A percentile compares a stretch with the other conserved stretches of the same genome.
phyloP scores from a whole-genome alignment of 2,113 vertebrate genomes.

The Grammomys surdaster region DNA sequence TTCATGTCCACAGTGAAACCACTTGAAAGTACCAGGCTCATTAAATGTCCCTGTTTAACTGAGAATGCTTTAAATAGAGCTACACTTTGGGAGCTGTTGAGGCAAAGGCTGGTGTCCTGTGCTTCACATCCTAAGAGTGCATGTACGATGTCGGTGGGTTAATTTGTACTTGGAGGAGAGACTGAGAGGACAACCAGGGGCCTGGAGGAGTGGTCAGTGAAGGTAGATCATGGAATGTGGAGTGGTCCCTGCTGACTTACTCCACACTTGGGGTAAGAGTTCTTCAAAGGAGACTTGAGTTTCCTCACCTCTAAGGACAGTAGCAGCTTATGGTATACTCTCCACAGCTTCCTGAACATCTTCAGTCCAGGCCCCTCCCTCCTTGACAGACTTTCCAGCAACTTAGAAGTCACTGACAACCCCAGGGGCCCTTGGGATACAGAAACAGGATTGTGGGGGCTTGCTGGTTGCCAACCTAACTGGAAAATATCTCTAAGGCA shows the following conservation, averaged over 20 bases:
- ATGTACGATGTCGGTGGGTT: neutral
- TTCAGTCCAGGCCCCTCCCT: neutral
- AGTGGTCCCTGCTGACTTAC: neutral
- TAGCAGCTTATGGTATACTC: neutral
- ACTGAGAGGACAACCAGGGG: neutral
- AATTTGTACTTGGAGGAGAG: neutral
- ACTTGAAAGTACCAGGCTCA: neutral
- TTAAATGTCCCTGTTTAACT: neutral
- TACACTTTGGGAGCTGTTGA: neutral
- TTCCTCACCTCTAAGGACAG: neutral
- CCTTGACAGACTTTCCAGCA: conserved; percentile 28
- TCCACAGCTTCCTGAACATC: neutral
- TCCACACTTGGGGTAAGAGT: neutral
- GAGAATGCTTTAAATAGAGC: neutral
- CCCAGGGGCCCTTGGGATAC: neutral
- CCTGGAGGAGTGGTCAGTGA: neutral
- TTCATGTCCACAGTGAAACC: neutral
- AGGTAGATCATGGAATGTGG: neutral
- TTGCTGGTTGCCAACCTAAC: neutral
- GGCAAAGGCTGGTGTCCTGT: neutral
- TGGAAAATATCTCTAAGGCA: neutral
- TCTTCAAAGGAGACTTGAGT: neutral
- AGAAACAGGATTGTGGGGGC: neutral
- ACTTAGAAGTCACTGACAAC: neutral
- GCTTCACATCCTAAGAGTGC: neutral